phyloP scores from a whole-genome alignment of 2,113 vertebrate species.

The Meles meles region DNA sequence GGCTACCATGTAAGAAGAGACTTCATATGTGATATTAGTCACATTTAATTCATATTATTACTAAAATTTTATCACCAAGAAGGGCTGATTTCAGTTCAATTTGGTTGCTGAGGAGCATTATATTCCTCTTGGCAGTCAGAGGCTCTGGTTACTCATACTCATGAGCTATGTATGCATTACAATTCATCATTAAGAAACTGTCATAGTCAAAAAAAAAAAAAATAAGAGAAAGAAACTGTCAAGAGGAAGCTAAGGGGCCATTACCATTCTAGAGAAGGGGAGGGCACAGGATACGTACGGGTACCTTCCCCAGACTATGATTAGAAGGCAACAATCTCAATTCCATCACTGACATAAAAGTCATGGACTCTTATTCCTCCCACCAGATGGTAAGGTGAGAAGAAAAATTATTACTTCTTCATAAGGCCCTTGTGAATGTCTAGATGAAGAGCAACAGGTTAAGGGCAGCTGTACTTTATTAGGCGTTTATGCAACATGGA shows the following conservation, averaged over 20 bases:
- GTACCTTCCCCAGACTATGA: background rate
- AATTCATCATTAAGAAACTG: slow-evolving; percentile 33
- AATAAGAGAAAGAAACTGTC: background rate
- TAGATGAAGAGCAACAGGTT: background rate
- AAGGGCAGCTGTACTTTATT: background rate
- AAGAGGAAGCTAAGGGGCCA: background rate
- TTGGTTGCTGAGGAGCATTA: slow-evolving; percentile 34
- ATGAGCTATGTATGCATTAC: background rate
- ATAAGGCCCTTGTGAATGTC: background rate
- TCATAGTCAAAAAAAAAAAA: background rate
- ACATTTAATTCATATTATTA: slow-evolving; percentile 54
- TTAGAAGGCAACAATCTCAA: background rate
- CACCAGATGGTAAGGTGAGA: background rate
- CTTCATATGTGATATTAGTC: slow-evolving; percentile 19
- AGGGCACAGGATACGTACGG: background rate
- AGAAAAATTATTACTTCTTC: background rate
- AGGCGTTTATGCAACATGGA: background rate
- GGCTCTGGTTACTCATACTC: slow-evolving; percentile 40
- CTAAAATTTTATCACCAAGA: slow-evolving; percentile 59
- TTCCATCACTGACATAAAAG: background rate
- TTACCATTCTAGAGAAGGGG: background rate
- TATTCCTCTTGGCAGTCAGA: background rate
- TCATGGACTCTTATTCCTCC: background rate
- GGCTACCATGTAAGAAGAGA: slow-evolving; percentile 14
- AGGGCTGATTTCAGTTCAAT: slow-evolving; percentile 2